Evolutionary conservation across 1,140 invertebrate genomes (phyloP).

Genomic region (Heliconius hermathena): DNA sequence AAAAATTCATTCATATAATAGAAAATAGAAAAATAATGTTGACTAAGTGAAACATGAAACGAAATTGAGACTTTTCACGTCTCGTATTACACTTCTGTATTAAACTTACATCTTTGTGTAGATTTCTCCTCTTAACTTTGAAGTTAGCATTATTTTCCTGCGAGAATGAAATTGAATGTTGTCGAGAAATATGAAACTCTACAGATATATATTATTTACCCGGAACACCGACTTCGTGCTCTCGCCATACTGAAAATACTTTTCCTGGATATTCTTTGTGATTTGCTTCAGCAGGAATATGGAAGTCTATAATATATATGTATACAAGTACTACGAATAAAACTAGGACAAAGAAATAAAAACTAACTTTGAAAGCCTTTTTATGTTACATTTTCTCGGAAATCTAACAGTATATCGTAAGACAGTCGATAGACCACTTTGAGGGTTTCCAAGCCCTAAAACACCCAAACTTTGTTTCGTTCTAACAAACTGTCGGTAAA

Average conservation of each 20-base stretch:
- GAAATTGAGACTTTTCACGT: conserved; percentile 4
- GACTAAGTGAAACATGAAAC: not conserved
- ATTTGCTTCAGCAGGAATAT: not conserved
- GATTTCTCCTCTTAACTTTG: conserved; percentile 42
- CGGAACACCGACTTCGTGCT: conserved; percentile 17
- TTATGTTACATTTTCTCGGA: not conserved
- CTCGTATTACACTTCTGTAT: conserved; percentile 11
- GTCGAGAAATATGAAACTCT: conserved; percentile 33
- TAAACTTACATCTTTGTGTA: conserved; percentile 24
- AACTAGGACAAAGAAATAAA: not conserved
- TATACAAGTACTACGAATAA: not conserved
- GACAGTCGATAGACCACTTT: not conserved
- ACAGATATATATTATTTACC: conserved; percentile 33
- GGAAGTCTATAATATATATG: not conserved
- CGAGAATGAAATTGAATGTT: conserved; percentile 43
- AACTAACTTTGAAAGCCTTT: not conserved
- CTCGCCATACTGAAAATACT: conserved; percentile 19
- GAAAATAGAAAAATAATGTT: no score
- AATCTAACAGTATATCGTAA: not conserved
- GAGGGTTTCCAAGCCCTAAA: not conserved
- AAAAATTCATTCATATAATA: no score
- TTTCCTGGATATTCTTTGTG: conserved; percentile 18
- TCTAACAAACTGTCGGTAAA: not conserved
- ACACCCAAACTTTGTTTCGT: not conserved
- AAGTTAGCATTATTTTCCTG: conserved; percentile 28